Percentiles rank a stretch among this genome's conserved stretches.
Conservation (phyloP, 2,888 invertebrate genomes). For the Ramazzottius varieornatus region DNA sequence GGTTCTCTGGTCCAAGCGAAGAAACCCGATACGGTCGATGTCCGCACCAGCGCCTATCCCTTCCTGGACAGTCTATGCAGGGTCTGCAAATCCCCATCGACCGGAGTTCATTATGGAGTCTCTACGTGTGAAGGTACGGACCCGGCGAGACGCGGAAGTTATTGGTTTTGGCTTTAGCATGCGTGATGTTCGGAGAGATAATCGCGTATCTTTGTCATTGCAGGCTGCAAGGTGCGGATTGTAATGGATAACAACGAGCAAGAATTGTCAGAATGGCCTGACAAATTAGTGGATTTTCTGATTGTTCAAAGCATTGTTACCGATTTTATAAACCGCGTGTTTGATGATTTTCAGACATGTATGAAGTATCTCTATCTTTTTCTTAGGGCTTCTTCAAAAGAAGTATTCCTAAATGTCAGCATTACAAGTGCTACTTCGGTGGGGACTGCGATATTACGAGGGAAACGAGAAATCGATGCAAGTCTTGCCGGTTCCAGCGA, state of each 20-base stretch:
- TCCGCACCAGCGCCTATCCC: too few species aligned
- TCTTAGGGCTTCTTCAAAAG: constrained; percentile 21
- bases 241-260: not conserved
- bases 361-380: not conserved
- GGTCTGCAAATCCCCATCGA: not conserved
- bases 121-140: not conserved
- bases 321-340: too few species aligned
- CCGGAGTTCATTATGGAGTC: not conserved
- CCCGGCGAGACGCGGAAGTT: not conserved
- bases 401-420: constrained; percentile 16
- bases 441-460: constrained; percentile 17
- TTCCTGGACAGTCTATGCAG: not conserved
- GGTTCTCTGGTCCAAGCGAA: too few species aligned
- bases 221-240: not conserved
- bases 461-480: constrained; percentile 20
- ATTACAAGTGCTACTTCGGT: constrained; percentile 20
- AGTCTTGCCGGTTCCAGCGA: constrained; percentile 18
- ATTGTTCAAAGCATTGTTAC: too few species aligned
- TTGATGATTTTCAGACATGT: not conserved
- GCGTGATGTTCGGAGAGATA: not conserved
- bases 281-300: too few species aligned
- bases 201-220: not conserved
- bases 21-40: too few species aligned
- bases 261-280: too few species aligned
- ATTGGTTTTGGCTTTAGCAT: not conserved